Conservation (phyloP, 2,797 vertebrate genomes). For the Merluccius polli region DNA sequence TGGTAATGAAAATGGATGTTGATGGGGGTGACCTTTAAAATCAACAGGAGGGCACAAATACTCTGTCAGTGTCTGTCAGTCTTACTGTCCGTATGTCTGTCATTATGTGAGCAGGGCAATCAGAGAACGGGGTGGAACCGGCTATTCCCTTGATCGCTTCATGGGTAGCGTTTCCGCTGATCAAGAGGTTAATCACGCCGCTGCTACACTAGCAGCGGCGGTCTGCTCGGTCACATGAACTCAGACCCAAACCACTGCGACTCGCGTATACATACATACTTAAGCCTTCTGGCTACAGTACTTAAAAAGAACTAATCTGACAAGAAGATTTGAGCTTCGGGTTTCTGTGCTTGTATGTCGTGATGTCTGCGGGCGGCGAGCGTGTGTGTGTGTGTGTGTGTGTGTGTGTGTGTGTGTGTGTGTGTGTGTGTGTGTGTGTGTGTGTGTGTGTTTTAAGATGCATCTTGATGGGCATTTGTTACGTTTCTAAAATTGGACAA, state of each 20-base stretch:
- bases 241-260: neutral
- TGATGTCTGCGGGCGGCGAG: neutral
- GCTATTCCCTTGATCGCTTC: too few relatives aligned
- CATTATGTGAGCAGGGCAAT: slow-evolving; percentile 30
- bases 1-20: slow-evolving; percentile 43
- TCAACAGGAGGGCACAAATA: slow-evolving; percentile 30
- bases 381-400: too few relatives aligned
- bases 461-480: neutral
- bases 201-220: neutral
- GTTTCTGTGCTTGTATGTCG: slow-evolving; percentile 1
- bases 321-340: neutral
- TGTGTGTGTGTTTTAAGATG: neutral
- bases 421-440: too few relatives aligned
- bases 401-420: too few relatives aligned
- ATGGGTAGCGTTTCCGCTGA: neutral
- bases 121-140: slow-evolving; percentile 9
- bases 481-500: neutral
- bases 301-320: neutral
- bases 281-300: neutral
- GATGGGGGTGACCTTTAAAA: slow-evolving; percentile 55
- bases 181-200: neutral
- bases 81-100: neutral
- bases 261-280: neutral
- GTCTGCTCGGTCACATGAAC: neutral
- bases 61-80: neutral